Conservation (phyloP, 2,797 vertebrate genomes). For the Diplodus sargus region DNA sequence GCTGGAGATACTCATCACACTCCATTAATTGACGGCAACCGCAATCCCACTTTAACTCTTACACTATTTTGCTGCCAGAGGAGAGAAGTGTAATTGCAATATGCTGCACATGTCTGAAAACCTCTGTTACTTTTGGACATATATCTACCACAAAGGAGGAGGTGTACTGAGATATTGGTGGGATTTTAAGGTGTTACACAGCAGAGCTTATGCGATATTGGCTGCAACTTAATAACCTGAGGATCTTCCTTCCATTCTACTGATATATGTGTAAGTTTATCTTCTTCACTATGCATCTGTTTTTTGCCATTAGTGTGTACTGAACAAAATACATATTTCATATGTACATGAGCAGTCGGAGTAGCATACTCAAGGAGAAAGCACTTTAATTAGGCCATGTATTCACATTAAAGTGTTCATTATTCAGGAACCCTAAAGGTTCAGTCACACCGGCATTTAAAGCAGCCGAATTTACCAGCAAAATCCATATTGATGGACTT, state of each 20-base stretch:
- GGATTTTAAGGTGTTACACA: slow-evolving; percentile 27
- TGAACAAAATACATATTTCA: slow-evolving; percentile 10
- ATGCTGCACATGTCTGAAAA: not conserved
- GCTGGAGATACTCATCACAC: slow-evolving; percentile 40
- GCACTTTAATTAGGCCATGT: not conserved
- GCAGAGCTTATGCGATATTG: slow-evolving; percentile 18
- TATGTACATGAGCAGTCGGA: not conserved
- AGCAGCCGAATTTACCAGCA: not conserved
- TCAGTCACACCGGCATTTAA: not conserved
- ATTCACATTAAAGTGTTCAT: not conserved
- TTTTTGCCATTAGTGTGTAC: not conserved
- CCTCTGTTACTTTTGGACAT: not conserved
- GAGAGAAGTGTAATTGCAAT: slow-evolving; percentile 28
- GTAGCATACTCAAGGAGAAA: not conserved
- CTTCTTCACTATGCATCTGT: not conserved
- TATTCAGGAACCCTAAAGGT: not conserved
- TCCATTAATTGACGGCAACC: slow-evolving; percentile 41
- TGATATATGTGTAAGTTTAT: slow-evolving; percentile 10
- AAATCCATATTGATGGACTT: not conserved
- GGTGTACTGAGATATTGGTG: slow-evolving; percentile 20
- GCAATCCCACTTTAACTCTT: slow-evolving; percentile 37
- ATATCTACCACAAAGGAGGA: slow-evolving; percentile 11
- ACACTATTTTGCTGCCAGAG: slow-evolving; percentile 17
- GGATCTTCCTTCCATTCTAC: slow-evolving; percentile 10
- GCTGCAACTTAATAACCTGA: slow-evolving; percentile 25